Conservation (phyloP, 2,113 vertebrate genomes). For the Lepus americanus region DNA sequence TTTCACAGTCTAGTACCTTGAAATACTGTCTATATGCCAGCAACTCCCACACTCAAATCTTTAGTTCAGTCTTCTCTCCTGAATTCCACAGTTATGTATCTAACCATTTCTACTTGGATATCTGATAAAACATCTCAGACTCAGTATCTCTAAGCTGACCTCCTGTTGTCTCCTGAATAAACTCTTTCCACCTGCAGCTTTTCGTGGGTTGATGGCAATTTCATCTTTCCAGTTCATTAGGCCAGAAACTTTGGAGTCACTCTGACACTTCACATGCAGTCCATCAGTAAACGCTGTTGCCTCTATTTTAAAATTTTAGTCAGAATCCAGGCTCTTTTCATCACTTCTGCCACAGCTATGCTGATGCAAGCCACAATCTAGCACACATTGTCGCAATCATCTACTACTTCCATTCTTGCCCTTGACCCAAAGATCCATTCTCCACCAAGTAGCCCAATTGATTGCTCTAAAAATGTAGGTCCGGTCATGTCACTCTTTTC, state of each 20-base stretch:
- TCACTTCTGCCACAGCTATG: background rate
- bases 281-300: background rate
- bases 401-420: background rate
- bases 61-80: conserved; percentile 27
- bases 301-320: background rate
- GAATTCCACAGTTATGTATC: background rate
- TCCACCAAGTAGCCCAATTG: background rate
- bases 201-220: background rate
- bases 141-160: background rate
- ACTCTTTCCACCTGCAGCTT: background rate
- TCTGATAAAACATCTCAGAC: background rate
- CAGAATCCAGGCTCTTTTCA: background rate
- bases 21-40: background rate
- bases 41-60: background rate
- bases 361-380: background rate
- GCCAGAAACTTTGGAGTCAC: background rate
- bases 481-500: background rate
- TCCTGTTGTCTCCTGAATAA: background rate
- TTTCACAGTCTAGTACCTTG: background rate
- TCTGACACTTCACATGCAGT: background rate
- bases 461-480: background rate
- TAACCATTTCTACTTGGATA: background rate
- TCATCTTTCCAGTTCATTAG: background rate
- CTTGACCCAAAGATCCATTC: background rate
- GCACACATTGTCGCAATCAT: background rate